These are phyloP conservation scores for Gasteruption jaculator DNA, from an alignment of 2,888 invertebrate genomes.

Conservation along the genomic window DNA sequence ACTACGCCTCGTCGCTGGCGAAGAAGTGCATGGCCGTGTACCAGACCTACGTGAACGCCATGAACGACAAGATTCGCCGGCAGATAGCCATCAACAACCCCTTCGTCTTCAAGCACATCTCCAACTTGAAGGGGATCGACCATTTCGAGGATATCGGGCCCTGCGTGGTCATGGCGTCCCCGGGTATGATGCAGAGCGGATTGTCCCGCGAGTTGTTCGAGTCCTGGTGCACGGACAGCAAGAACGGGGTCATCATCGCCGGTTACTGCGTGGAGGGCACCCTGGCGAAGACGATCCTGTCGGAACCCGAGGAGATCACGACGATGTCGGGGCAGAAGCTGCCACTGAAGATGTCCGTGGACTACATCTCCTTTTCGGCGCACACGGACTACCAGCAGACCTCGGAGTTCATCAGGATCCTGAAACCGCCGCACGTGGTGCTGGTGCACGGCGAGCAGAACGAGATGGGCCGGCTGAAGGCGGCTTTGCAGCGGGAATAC, in stretches of 20 bases:
- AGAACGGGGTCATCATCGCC: slow-evolving; percentile 98
- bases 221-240: slow-evolving; percentile 97
- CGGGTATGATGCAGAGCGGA: slow-evolving; percentile 99
- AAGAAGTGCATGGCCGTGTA: slow-evolving; percentile 99
- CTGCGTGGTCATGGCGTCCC: slow-evolving; percentile 99
- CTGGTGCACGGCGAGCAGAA: slow-evolving; percentile 98
- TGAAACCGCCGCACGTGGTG: slow-evolving; percentile 95
- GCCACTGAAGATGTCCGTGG: slow-evolving; percentile 94
- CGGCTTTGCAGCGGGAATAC: slow-evolving; percentile 90
- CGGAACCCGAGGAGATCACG: slow-evolving; percentile 96
- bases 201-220: slow-evolving; percentile 96
- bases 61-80: slow-evolving; percentile 95
- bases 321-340: slow-evolving; percentile 94
- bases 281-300: slow-evolving; percentile 86
- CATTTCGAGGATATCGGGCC: slow-evolving; percentile 99
- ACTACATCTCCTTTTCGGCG: slow-evolving; percentile 99
- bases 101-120: slow-evolving; percentile 97
- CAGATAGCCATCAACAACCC: slow-evolving; percentile 99
- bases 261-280: slow-evolving; percentile 93
- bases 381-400: slow-evolving; percentile 99
- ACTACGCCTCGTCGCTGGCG: slow-evolving; percentile 97
- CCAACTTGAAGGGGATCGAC: slow-evolving; percentile 94
- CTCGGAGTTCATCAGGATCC: slow-evolving; percentile 89
- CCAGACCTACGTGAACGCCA: slow-evolving; percentile 98
- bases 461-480: slow-evolving; percentile 95